Evolutionary conservation across 2,113 vertebrate species (phyloP).

Genomic region (Clupea harengus): DNA sequence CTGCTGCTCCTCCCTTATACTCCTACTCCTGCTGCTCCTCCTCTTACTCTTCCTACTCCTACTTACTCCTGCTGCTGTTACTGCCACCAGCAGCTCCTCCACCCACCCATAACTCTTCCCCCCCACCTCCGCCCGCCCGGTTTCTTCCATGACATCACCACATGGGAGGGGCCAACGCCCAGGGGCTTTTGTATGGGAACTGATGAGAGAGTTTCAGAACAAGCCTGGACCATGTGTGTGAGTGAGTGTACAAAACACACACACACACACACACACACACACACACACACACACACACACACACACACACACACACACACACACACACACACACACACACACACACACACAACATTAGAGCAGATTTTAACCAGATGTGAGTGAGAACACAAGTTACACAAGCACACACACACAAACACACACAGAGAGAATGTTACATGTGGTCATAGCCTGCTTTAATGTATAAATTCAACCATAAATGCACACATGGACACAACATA

Average conservation of each 20-base stretch:
- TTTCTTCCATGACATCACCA: slow-evolving; percentile 27
- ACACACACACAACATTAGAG: background rate
- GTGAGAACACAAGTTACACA: background rate
- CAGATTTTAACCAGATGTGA: background rate
- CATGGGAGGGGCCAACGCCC: background rate
- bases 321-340: background rate
- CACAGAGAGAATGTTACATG: background rate
- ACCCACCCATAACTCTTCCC: background rate
- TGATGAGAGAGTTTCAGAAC: background rate
- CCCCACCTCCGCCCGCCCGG: background rate
- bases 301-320: background rate
- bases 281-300: background rate
- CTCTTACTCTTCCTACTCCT: background rate
- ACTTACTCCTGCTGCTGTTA: background rate
- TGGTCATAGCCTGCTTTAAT: no score
- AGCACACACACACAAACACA: background rate
- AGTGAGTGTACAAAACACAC: background rate
- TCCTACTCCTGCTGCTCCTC: background rate
- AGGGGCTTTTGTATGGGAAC: background rate
- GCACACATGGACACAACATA: background rate
- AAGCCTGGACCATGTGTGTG: background rate
- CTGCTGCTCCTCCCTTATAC: background rate
- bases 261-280: background rate
- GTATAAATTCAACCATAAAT: no score
- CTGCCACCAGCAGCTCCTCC: background rate